These are phyloP conservation scores for Drosophila novamexicana DNA, from an alignment of 1,140 invertebrate species.

Conservation along the genomic window DNA sequence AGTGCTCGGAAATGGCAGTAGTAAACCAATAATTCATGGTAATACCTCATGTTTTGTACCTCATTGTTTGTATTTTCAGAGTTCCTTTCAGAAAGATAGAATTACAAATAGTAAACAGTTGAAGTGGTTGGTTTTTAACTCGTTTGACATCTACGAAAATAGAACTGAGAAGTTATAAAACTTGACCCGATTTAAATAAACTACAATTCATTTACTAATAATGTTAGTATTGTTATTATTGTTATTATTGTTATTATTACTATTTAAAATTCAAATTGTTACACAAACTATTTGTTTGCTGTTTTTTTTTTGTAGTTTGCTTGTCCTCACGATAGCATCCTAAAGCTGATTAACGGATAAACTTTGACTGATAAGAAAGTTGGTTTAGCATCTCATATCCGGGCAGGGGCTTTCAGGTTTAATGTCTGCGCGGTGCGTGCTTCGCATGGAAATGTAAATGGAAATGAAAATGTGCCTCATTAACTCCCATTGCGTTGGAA, in stretches of 20 bases:
- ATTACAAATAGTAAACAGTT: constrained; percentile 24
- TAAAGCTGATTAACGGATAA: constrained; percentile 33
- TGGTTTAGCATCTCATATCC: constrained; percentile 46
- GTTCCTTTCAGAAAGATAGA: constrained; percentile 19
- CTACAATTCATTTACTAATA: no score
- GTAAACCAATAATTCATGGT: constrained; percentile 52
- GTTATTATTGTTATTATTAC: no score
- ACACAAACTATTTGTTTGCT: neutral
- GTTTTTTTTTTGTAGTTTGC: constrained; percentile 3
- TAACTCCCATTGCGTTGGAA: constrained; percentile 62
- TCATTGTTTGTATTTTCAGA: constrained; percentile 40
- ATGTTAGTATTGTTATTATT: no score
- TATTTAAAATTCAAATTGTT: no score
- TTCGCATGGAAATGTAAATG: constrained; percentile 45
- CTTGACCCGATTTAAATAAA: neutral
- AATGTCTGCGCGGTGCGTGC: constrained; percentile 56
- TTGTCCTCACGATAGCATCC: neutral
- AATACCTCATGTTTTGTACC: constrained; percentile 42
- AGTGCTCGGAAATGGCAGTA: constrained; percentile 16
- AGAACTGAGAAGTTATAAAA: neutral
- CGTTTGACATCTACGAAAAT: neutral
- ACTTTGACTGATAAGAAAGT: constrained; percentile 42
- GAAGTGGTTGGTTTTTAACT: constrained; percentile 2
- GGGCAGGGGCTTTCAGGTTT: constrained; percentile 41
- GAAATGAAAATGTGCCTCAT: constrained; percentile 63